Conservation (phyloP, 1,140 invertebrate genomes). For the Drosophila hydei region DNA sequence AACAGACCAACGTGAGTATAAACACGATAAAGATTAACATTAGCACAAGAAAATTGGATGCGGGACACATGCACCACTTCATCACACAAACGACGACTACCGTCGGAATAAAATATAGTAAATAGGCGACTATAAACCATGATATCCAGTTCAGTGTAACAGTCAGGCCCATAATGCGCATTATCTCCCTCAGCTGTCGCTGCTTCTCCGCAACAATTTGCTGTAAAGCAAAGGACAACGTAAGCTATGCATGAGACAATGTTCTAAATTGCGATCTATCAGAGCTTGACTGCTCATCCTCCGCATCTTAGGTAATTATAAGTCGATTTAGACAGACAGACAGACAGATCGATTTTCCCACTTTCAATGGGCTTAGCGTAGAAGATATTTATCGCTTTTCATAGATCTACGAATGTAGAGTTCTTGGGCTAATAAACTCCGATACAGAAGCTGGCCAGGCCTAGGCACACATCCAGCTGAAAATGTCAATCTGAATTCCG, state of each 20-base stretch:
- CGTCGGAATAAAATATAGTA: constrained; percentile 87
- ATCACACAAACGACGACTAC: constrained; percentile 85
- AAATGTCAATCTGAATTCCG: too few relatives aligned
- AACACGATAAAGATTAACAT: constrained; percentile 57
- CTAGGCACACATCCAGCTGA: too few relatives aligned
- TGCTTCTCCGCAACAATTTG: constrained; percentile 86
- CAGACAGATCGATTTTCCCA: too few relatives aligned
- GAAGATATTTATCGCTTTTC: too few relatives aligned
- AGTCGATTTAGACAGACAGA: not conserved
- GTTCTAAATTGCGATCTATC: too few relatives aligned
- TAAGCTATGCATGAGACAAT: too few relatives aligned
- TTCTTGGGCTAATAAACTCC: too few relatives aligned
- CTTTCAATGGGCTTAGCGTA: too few relatives aligned
- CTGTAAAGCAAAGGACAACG: constrained; percentile 38
- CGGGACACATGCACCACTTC: constrained; percentile 75
- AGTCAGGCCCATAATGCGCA: constrained; percentile 93
- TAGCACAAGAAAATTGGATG: not conserved
- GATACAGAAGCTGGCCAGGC: too few relatives aligned
- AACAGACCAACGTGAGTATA: constrained; percentile 67
- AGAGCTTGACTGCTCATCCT: too few relatives aligned
- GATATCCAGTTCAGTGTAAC: constrained; percentile 92
- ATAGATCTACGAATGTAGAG: too few relatives aligned
- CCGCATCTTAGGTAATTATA: too few relatives aligned
- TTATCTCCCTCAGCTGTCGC: constrained; percentile 88
- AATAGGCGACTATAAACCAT: constrained; percentile 91